Percentiles rank a stretch among this genome's conserved stretches.
These are phyloP conservation scores for Oplegnathus fasciatus DNA, from an alignment of 2,113 vertebrate genomes.

Conservation along the genomic window DNA sequence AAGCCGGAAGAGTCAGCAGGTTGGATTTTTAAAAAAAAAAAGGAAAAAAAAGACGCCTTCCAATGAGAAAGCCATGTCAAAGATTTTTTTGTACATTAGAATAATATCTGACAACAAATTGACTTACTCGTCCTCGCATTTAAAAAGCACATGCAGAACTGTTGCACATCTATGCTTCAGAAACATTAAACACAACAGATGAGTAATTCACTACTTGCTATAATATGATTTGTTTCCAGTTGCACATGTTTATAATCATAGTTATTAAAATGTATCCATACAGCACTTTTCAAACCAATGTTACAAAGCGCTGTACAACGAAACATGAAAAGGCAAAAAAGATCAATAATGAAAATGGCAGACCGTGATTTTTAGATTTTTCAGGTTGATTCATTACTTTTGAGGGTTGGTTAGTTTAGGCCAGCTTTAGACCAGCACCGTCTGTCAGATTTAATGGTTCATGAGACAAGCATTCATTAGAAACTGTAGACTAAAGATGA, in stretches of 20 bases:
- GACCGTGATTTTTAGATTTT: neutral
- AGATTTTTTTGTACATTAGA: conserved; percentile 59
- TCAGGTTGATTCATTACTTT: neutral
- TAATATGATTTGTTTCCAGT: conserved; percentile 56
- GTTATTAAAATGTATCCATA: conserved; percentile 45
- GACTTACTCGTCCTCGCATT: conserved; percentile 53
- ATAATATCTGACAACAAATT: conserved; percentile 57
- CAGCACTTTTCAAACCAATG: conserved; percentile 62
- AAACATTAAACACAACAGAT: conserved; percentile 70
- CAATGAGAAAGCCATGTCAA: conserved; percentile 58
- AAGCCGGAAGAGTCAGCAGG: conserved; percentile 64
- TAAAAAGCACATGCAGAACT: conserved; percentile 80
- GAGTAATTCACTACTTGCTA: conserved; percentile 64
- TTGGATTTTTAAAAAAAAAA: conserved; percentile 41
- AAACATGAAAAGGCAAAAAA: conserved; percentile 14
- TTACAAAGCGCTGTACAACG: conserved; percentile 60
- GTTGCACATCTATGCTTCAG: conserved; percentile 71
- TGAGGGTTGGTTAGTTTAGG: conserved; percentile 1
- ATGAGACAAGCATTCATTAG: neutral
- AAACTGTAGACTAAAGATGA: neutral
- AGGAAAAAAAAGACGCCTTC: conserved; percentile 24
- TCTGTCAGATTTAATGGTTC: neutral
- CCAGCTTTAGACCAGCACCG: neutral
- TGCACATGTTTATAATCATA: conserved; percentile 52
- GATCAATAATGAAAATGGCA: conserved; percentile 15